Conservation (phyloP, 1,140 invertebrate species). For the Hycleus phaleratus region DNA sequence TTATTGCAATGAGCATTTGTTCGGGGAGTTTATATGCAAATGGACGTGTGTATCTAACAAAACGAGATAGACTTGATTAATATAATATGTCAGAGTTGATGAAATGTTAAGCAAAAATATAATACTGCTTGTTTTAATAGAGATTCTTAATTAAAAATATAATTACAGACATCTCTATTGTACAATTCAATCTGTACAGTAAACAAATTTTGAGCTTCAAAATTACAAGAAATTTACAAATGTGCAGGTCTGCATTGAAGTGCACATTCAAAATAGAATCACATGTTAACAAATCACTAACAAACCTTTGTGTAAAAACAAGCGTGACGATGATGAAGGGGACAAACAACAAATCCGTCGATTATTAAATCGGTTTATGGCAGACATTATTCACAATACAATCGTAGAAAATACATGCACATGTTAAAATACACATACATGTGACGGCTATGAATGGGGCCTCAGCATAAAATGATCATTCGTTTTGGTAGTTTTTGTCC, state of each 20-base stretch:
- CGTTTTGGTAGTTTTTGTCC: slow-evolving; percentile 23
- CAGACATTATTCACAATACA: slow-evolving; percentile 16
- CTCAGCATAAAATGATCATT: slow-evolving; percentile 26
- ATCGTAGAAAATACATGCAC: slow-evolving; percentile 21
- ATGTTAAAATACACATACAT: slow-evolving; percentile 24
- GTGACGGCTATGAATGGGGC: slow-evolving; percentile 29
- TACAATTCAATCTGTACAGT: too few species aligned
- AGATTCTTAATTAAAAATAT: too few species aligned
- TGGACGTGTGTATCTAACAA: slow-evolving; percentile 8
- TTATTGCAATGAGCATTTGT: slow-evolving; percentile 23
- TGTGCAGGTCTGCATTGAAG: background rate
- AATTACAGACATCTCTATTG: too few species aligned
- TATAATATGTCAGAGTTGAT: too few species aligned
- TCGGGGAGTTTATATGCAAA: slow-evolving; percentile 21
- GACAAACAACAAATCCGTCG: slow-evolving; percentile 28
- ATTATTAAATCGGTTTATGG: slow-evolving; percentile 31
- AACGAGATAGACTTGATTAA: too few species aligned
- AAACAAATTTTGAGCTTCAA: too few species aligned
- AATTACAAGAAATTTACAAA: too few species aligned
- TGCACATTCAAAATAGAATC: slow-evolving; percentile 10
- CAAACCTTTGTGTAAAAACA: slow-evolving; percentile 30
- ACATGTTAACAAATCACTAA: slow-evolving; percentile 21
- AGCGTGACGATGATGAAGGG: slow-evolving; percentile 26
- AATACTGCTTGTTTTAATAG: too few species aligned
- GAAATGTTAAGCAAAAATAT: too few species aligned